A percentile compares a stretch with the other conserved stretches of the same genome.
Evolutionary conservation across 2,113 vertebrate genomes (phyloP).

Genomic region (Chelonoidis abingdonii): DNA sequence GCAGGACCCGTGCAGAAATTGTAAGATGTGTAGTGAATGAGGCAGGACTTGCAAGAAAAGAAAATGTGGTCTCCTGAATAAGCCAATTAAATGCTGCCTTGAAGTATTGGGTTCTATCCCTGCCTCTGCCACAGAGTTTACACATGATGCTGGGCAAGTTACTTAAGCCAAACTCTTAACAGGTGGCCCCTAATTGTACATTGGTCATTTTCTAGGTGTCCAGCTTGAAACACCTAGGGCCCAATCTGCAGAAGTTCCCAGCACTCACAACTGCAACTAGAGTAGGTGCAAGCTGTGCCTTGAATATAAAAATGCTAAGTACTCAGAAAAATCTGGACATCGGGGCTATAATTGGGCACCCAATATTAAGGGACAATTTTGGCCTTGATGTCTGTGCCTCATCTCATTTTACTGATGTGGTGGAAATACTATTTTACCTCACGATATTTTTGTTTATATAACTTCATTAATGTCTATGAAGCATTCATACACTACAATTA

Average conservation of each 20-base stretch:
- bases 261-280: background rate
- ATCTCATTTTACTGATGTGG: too few relatives aligned
- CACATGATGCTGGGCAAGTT: background rate
- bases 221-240: background rate
- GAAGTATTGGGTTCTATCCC: background rate
- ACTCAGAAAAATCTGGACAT: background rate
- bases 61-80: background rate
- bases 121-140: background rate
- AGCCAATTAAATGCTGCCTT: background rate
- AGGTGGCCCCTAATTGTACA: background rate
- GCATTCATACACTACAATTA: background rate
- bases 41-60: background rate
- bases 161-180: background rate
- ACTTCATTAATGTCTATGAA: background rate
- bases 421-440: background rate
- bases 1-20: background rate
- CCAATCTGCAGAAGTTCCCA: background rate
- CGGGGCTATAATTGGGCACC: background rate
- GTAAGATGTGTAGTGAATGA: background rate
- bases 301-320: background rate
- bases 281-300: background rate
- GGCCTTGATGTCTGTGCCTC: background rate
- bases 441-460: background rate
- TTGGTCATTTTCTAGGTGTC: background rate
- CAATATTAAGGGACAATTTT: background rate